Conservation (phyloP, 1,140 invertebrate species). For the Argopecten irradians region DNA sequence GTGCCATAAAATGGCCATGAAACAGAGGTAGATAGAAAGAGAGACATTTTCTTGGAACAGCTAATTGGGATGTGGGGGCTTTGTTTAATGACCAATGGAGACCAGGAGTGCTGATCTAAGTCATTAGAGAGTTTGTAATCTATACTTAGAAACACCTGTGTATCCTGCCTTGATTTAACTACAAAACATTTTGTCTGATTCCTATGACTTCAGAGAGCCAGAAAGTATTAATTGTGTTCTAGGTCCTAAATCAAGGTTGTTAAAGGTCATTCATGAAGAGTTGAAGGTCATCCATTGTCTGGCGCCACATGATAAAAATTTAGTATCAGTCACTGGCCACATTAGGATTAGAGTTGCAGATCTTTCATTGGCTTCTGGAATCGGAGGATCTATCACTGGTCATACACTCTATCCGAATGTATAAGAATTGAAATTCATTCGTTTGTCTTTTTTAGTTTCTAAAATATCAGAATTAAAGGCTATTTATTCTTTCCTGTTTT, state of each 20-base stretch:
- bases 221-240: background rate
- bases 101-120: background rate
- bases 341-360: background rate
- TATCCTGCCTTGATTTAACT: background rate
- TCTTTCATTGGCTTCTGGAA: background rate
- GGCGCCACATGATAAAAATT: background rate
- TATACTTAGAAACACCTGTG: background rate
- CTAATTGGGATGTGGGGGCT: background rate
- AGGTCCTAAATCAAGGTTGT: background rate
- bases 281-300: background rate
- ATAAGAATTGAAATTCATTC: background rate
- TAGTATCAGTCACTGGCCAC: background rate
- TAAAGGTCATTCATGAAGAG: background rate
- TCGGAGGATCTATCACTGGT: background rate
- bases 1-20: background rate
- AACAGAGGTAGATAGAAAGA: background rate
- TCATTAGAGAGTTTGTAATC: constrained; percentile 18
- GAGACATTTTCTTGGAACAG: background rate
- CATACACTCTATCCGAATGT: background rate
- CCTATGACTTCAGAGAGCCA: background rate
- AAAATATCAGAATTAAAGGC: background rate
- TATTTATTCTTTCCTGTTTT: background rate
- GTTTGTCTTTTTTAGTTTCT: background rate
- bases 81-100: background rate
- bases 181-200: background rate